phyloP scores from a whole-genome alignment of 2,888 invertebrate genomes.

The Pseudococcus longispinus region DNA sequence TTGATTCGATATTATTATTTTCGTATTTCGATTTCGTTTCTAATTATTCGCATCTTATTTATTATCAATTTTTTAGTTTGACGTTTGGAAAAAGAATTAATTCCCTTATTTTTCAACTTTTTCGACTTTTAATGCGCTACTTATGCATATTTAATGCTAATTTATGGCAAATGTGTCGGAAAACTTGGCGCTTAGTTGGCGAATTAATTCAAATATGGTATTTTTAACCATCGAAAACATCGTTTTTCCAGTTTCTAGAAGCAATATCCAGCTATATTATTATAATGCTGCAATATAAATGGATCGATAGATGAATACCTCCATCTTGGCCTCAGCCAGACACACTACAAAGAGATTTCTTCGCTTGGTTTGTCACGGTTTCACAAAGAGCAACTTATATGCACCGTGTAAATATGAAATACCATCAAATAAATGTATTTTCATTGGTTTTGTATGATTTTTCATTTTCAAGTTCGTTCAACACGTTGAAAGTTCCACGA shows the following conservation, averaged over 20 bases:
- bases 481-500: background rate
- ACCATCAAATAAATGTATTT: background rate
- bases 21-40: background rate
- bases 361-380: background rate
- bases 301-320: constrained; percentile 56
- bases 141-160: background rate
- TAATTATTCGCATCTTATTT: background rate
- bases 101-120: background rate
- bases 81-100: background rate
- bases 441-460: background rate
- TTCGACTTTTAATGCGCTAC: background rate
- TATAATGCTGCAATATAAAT: constrained; percentile 57
- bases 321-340: background rate
- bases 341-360: background rate
- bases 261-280: constrained; percentile 57
- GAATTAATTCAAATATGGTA: background rate
- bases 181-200: background rate
- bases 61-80: background rate
- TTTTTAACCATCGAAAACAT: background rate
- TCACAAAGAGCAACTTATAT: background rate
- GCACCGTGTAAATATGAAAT: background rate
- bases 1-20: background rate
- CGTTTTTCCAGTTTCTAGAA: constrained; percentile 56
- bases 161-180: background rate
- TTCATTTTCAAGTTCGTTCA: background rate